Evolutionary conservation across 2,113 vertebrate species (phyloP), one percentile per base, ranked within the genome.

Genomic region (Alethe diademata): DNA sequence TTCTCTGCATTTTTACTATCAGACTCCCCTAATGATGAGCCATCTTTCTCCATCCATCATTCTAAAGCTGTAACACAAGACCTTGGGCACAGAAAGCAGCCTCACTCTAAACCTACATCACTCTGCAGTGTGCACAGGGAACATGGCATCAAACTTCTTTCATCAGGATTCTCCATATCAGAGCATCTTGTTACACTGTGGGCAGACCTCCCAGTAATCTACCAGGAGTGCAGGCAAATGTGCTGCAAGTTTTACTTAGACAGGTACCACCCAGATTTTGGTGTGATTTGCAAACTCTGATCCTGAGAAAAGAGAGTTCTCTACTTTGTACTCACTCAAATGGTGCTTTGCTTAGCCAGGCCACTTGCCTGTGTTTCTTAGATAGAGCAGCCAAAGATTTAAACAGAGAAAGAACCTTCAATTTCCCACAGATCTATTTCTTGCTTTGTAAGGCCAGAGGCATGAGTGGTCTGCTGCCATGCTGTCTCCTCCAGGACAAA

Each of bases 141-240:
- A 65, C 42, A 15, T 5, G 12, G 64, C 26, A 79, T 70, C 29
- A 38, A 72, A 69, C 12, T 40, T n/a, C 69, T 81, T 89, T 62
- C 67, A 67, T 53, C 54, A 36, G 2, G 4, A 67, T 19, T 28
- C 50, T 28, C 50, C 0, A 0, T 18, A 64, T 22, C 50, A 51
- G 19, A 38, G 84, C 20, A 90, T 50, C 31, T 56, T 67, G 45
- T 67, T 61, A 69, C 66, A 78, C 31, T 0, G 3, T 35, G 66
- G 87, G 61, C 89, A 95, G 50, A 60, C 11, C 53, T 79, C 87
- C 50, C 83, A 78, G 60, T 18, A 43, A 35, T 45, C 19, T 43
- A 20, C 11, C 9, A 82, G 57, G 40, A 26, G 19, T 5, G 25
- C 66, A 79, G 24, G 42, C 23, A 88, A 84, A 85, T 8, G 15